Evolutionary conservation across 2,113 vertebrate genomes (phyloP), one percentile per base, ranked within the genome.

Genomic region (Cranoglanis bouderius): DNA sequence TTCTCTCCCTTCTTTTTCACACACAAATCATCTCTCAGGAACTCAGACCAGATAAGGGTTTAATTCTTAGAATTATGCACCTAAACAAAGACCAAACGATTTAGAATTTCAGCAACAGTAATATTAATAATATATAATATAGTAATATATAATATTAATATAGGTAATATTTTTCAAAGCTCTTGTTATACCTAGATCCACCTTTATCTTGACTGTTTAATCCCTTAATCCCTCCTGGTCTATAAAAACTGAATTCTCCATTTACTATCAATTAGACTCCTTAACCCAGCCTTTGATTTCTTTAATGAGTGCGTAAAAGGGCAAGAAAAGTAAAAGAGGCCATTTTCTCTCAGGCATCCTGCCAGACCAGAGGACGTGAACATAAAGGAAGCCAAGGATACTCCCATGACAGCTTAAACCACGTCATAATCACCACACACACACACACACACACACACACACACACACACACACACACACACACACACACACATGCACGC

Each of bases 261-360:
- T 87, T 84, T 86, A 49, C 59, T 72, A 82, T 90, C 89, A 91
- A 85, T 90, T 89, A 91, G 19, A 53, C 84, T 92, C 85, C 88
- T 91, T 88, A 91, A 89, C 61, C 84, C 81, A 91, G 78, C 32
- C 74, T 74, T 89, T 80, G 81, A 83, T 88, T 88, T 81, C 90
- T 91, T 90, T 91, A 92, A 91, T 90, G 88, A 92, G 81, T 18
- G 82, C 40, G 59, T 90, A 88, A 90, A 90, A 74, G 21, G 21
- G 59, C 43, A 51, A 90, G 51, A 75, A 81, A 74, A 55, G 89
- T 67, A 80, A 84, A 75, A 87, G 35, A 51, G 61, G 43, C 40
- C 75, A 29, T 88, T 87, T 90, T 72, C 57, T 83, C 14, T 55
- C 55, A 75, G 59, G 78, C 75, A 70, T 80, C 14, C 53, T 80